Evolutionary conservation across 2,888 invertebrate species (phyloP).

Genomic region (Ophioninae sp.): DNA sequence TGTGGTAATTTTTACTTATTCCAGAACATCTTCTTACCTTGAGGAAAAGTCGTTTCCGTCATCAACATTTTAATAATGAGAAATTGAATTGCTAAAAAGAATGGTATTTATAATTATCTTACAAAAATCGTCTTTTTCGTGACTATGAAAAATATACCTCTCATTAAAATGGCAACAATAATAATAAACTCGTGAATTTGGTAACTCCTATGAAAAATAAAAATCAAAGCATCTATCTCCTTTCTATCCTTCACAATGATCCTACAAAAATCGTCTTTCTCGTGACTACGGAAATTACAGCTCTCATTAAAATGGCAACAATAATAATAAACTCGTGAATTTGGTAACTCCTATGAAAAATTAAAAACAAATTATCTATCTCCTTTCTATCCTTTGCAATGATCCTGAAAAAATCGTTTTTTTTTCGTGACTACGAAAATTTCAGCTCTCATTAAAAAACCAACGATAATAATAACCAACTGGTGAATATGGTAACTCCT

Average conservation of each 20-base stretch:
- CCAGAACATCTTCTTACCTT: too few relatives aligned
- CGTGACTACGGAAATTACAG: neutral
- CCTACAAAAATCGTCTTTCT: neutral
- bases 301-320: neutral
- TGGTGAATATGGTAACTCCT: neutral
- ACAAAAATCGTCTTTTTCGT: neutral
- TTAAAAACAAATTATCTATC: neutral
- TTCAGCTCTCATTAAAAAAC: neutral
- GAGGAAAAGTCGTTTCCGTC: too few relatives aligned
- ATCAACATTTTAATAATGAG: too few relatives aligned
- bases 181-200: neutral
- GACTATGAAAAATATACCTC: neutral
- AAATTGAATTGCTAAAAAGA: neutral
- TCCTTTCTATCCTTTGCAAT: neutral
- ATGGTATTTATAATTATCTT: neutral
- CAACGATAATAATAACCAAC: neutral
- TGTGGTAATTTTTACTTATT: too few relatives aligned
- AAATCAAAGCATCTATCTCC: neutral
- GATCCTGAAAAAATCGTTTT: neutral
- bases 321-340: neutral
- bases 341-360: neutral
- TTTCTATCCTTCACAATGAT: neutral
- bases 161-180: neutral
- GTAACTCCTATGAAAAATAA: neutral
- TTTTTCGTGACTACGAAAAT: neutral